Conservation (phyloP, 1,140 invertebrate species). For the honey bee (Apis mellifera) region DNA sequence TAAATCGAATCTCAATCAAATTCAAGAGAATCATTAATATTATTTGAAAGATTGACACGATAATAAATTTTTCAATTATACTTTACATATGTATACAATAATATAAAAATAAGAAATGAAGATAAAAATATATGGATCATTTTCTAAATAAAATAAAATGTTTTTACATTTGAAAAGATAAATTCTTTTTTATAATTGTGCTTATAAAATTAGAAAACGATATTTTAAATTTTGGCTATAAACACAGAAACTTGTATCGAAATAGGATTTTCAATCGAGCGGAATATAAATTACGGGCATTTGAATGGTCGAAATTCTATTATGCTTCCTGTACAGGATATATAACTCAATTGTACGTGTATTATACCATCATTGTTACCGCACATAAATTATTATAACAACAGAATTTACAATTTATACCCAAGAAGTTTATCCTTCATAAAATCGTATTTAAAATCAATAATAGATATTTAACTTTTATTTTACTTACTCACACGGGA, state of each 20-base stretch:
- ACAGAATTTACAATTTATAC: too few relatives aligned
- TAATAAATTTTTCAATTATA: too few relatives aligned
- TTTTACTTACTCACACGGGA: too few relatives aligned
- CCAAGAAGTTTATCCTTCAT: background rate
- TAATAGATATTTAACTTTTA: too few relatives aligned
- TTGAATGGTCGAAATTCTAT: constrained; percentile 13
- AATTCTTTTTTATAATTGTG: background rate
- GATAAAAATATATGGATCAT: too few relatives aligned
- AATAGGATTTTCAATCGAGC: background rate
- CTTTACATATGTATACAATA: too few relatives aligned
- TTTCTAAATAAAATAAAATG: too few relatives aligned
- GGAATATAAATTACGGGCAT: constrained; percentile 5
- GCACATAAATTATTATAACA: constrained; percentile 16
- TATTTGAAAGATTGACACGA: too few relatives aligned
- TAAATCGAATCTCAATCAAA: too few relatives aligned
- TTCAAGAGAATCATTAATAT: too few relatives aligned
- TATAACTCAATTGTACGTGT: constrained; percentile 9
- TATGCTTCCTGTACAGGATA: background rate
- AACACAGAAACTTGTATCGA: background rate
- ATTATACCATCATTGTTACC: constrained; percentile 21
- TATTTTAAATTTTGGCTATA: background rate
- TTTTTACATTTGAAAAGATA: too few relatives aligned
- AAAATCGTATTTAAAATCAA: background rate
- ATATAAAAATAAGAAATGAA: too few relatives aligned
- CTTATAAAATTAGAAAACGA: background rate